Evolutionary conservation across 2,888 invertebrate species (phyloP).

Genomic region (Caradrina clavipalpis): DNA sequence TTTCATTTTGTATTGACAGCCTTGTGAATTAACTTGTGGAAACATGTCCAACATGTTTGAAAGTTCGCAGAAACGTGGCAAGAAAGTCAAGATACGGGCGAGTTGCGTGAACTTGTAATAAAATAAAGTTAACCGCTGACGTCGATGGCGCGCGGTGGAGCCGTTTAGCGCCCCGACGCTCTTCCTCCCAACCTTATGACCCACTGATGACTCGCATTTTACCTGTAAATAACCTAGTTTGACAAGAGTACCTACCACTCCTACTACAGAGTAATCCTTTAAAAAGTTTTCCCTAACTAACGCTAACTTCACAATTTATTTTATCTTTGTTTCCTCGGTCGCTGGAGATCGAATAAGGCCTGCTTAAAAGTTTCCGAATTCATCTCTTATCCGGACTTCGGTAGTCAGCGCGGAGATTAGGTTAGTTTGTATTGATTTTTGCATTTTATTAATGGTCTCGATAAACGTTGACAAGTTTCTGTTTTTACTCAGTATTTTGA

Average conservation of each 20-base stretch:
- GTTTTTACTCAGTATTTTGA: conserved; percentile 7
- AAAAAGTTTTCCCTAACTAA: conserved; percentile 62
- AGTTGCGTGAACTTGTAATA: conserved; percentile 80
- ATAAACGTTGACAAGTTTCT: conserved; percentile 16
- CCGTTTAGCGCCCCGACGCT: conserved; percentile 46
- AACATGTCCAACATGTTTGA: conserved; percentile 78
- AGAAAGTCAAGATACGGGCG: conserved; percentile 75
- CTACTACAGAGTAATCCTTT: conserved; percentile 61
- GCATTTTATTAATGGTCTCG: conserved; percentile 23
- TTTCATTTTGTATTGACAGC: conserved; percentile 74
- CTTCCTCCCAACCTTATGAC: conserved; percentile 39
- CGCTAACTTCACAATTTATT: conserved; percentile 65
- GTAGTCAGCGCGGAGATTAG: conserved; percentile 51
- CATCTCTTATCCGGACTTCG: conserved; percentile 52
- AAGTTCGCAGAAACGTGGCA: conserved; percentile 79
- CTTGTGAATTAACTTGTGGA: conserved; percentile 74
- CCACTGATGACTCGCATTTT: conserved; percentile 52
- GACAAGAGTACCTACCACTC: conserved; percentile 41
- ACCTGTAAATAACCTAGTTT: conserved; percentile 59
- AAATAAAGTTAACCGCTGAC: conserved; percentile 78
- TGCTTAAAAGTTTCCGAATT: conserved; percentile 65
- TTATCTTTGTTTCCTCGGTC: conserved; percentile 63
- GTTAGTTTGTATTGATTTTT: conserved; percentile 54
- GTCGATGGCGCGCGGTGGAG: conserved; percentile 62
- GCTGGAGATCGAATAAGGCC: conserved; percentile 60